Evolutionary conservation across 2,113 vertebrate genomes (phyloP).

Genomic region (Plecotus auritus): DNA sequence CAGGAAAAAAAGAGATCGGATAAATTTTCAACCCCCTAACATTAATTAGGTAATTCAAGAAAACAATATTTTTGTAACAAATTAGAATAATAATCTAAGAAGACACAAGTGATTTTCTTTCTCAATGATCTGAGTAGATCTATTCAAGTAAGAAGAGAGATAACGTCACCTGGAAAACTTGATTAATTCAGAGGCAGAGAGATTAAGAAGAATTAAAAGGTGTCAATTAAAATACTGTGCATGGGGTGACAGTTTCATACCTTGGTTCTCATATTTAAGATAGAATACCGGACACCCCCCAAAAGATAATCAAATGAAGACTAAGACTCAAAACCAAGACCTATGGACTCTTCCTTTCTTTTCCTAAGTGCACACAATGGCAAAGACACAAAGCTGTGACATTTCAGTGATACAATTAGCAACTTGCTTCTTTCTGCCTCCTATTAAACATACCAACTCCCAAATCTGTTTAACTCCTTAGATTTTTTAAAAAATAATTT

Average conservation of each 20-base stretch:
- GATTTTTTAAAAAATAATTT: no score
- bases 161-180: neutral
- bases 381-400: neutral
- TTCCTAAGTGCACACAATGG: neutral
- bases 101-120: constrained; percentile 8
- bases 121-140: neutral
- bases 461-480: neutral
- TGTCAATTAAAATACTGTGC: neutral
- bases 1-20: neutral
- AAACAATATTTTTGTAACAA: neutral
- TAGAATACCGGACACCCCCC: neutral
- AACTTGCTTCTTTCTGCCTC: neutral
- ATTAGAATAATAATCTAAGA: constrained; percentile 1
- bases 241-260: neutral
- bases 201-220: neutral
- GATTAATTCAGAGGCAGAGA: neutral
- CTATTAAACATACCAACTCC: neutral
- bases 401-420: neutral
- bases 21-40: neutral
- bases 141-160: neutral
- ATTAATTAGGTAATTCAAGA: neutral
- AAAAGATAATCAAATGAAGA: neutral
- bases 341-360: neutral
- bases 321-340: neutral
- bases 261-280: neutral